Evolutionary conservation across 2,797 vertebrate genomes (phyloP).

Genomic region (Hemitrygon akajei): DNA sequence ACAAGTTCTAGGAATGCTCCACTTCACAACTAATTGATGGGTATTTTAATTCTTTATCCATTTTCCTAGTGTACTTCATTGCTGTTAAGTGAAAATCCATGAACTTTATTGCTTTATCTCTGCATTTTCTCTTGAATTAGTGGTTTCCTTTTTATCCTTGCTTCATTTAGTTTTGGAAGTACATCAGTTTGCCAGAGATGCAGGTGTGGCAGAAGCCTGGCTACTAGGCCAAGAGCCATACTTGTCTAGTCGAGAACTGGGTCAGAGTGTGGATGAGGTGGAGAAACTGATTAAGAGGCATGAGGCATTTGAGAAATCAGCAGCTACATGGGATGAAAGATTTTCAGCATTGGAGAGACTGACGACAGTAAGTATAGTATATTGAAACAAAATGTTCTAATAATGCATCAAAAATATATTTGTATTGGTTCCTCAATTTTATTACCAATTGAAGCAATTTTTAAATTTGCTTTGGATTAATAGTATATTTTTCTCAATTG

Average conservation of each 20-base stretch:
- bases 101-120: background rate
- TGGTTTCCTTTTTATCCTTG: background rate
- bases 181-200: conserved; percentile 90
- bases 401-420: background rate
- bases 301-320: conserved; percentile 91
- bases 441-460: background rate
- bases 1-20: background rate
- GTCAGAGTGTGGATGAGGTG: conserved; percentile 86
- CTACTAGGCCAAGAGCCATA: conserved; percentile 88
- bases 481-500: background rate
- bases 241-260: conserved; percentile 82
- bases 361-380: conserved; percentile 70
- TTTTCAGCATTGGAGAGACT: conserved; percentile 86
- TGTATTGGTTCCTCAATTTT: background rate
- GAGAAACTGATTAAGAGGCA: conserved; percentile 92
- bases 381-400: background rate
- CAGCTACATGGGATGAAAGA: conserved; percentile 90
- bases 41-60: background rate
- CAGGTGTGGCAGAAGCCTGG: conserved; percentile 90
- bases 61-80: background rate
- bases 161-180: conserved; percentile 77
- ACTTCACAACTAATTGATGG: background rate
- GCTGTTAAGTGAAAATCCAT: background rate
- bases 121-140: background rate
- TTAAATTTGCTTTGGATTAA: background rate